These are phyloP conservation scores for Camarhynchus parvulus DNA, from an alignment of 2,113 vertebrate species.

Conservation along the genomic window DNA sequence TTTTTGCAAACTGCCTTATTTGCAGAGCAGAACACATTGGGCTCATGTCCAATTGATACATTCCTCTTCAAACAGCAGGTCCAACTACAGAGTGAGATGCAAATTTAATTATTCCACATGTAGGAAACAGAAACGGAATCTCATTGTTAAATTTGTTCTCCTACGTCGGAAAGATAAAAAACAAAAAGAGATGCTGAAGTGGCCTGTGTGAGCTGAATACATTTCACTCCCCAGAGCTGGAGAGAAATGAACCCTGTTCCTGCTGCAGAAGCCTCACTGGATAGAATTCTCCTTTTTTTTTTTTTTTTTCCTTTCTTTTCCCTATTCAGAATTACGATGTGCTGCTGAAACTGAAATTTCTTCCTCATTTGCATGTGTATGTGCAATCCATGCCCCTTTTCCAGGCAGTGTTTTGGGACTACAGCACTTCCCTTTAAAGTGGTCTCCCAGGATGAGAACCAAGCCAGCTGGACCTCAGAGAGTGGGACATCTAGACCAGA, in stretches of 20 bases:
- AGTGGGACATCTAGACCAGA: background rate
- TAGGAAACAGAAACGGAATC: slow-evolving; percentile 78
- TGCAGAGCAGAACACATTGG: slow-evolving; percentile 69
- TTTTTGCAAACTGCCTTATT: slow-evolving; percentile 72
- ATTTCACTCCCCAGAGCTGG: slow-evolving; percentile 60
- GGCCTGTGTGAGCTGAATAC: slow-evolving; percentile 77
- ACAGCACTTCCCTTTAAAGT: background rate
- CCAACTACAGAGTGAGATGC: slow-evolving; percentile 71
- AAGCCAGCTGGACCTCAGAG: background rate
- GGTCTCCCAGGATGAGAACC: background rate
- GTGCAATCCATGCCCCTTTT: background rate
- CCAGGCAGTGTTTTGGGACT: background rate
- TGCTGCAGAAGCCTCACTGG: slow-evolving; percentile 36
- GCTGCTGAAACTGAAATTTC: background rate
- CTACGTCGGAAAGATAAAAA: slow-evolving; percentile 73
- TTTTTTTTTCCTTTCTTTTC: background rate
- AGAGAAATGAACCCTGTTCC: slow-evolving; percentile 58
- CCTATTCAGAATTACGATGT: background rate
- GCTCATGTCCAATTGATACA: slow-evolving; percentile 79
- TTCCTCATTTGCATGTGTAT: background rate
- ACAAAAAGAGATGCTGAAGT: slow-evolving; percentile 75
- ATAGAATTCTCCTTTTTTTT: background rate
- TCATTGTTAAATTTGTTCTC: slow-evolving; percentile 83
- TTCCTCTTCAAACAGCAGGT: slow-evolving; percentile 76
- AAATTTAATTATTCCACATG: slow-evolving; percentile 83